Evolutionary conservation across 2,797 vertebrate genomes (phyloP), one percentile per base, ranked within the genome.

Genomic region (Melanotaenia maccullochi): DNA sequence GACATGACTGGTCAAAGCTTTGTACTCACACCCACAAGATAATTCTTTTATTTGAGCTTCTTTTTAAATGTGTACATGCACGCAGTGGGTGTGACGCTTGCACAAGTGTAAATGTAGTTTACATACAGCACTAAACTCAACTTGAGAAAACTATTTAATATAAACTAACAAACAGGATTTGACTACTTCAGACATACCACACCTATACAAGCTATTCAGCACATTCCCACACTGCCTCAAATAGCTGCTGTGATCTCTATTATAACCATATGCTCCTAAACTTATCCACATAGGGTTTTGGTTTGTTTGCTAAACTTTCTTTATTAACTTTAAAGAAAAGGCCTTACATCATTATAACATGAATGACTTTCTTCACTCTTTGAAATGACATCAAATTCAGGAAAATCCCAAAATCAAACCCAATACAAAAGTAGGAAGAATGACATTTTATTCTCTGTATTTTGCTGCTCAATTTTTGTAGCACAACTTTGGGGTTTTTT

Each of bases 161-260:
- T 52, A 14, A 25, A 18, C 5, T 32, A 18, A 18, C 12, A 4
- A 1, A 28, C 28, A 14, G 13, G 24, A 56, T 59, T 5, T 12
- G 24, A 32, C n/a, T 18, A 55, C 35, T 57, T 12, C 36, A 70
- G 24, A 62, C 22, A 25, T 24, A 38, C 57, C 64, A 65, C 64
- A 77, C 49, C 52, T 60, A 28, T 5, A 24, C n/a, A 1, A 13
- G 38, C 57, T 44, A 22, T n/a, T 32, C 22, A 58, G 56, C 3
- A 18, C 1, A 9, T 62, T 51, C 32, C 25, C 54, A 55, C 0
- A 0, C 11, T 24, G 51, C 30, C 62, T 52, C 7, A 24, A 40
- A 42, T 11, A 70, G 18, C 20, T 49, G 20, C 7, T 49, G 58
- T 22, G 59, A 60, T 42, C 13, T 30, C 30, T 13, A 33, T 16